Evolutionary conservation across 2,888 invertebrate genomes (phyloP).

Genomic region (Ellobium chinense): DNA sequence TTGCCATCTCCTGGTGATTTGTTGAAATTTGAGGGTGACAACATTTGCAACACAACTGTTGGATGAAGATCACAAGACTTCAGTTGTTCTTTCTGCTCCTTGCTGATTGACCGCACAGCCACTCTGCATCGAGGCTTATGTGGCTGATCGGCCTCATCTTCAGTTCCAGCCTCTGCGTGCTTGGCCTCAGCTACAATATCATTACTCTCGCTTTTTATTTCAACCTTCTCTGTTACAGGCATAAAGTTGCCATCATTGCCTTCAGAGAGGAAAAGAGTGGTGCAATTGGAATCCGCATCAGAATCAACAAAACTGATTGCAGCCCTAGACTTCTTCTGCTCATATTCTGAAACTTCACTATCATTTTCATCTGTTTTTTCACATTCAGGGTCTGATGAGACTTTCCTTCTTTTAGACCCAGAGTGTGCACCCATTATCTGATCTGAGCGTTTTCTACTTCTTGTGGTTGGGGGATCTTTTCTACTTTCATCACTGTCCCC

Average conservation of each 20-base stretch:
- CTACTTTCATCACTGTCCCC: constrained; percentile 30
- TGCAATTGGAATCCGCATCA: constrained; percentile 26
- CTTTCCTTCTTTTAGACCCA: neutral
- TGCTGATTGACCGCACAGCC: constrained; percentile 7
- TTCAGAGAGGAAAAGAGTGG: neutral
- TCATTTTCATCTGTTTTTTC: neutral
- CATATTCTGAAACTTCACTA: neutral
- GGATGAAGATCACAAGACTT: constrained; percentile 28
- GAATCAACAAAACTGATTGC: neutral
- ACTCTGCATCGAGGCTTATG: neutral
- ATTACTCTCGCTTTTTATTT: neutral
- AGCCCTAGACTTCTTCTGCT: neutral
- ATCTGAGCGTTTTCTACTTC: constrained; percentile 23
- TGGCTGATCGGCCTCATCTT: neutral
- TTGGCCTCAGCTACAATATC: neutral
- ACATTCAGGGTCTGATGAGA: neutral
- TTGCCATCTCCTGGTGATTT: neutral
- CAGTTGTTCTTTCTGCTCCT: neutral
- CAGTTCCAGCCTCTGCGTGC: neutral
- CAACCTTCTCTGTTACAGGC: neutral
- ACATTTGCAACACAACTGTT: constrained; percentile 1
- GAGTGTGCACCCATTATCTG: neutral
- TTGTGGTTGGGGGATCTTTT: constrained; percentile 20
- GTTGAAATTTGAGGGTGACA: neutral
- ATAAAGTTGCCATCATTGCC: constrained; percentile 18